Percentiles rank a stretch among this genome's conserved stretches.
phyloP scores from a whole-genome alignment of 2,113 vertebrate genomes.

The Ptilorrhoa leucosticta region DNA sequence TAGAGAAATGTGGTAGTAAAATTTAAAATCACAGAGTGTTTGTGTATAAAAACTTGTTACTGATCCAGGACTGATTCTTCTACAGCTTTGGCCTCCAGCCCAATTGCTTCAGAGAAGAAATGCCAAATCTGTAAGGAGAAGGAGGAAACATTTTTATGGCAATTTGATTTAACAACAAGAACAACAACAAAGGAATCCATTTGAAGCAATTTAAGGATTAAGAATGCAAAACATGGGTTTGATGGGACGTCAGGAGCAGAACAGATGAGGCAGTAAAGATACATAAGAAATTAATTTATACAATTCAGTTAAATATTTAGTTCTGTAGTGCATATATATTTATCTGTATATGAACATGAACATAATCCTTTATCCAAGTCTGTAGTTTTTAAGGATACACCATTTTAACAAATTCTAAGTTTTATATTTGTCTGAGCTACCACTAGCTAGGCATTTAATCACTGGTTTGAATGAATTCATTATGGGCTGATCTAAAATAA shows the following conservation, averaged over 20 bases:
- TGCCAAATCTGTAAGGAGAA: conserved; percentile 18
- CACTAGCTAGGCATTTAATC: background rate
- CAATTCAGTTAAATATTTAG: background rate
- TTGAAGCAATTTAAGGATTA: background rate
- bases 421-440: background rate
- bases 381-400: background rate
- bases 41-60: conserved; percentile 20
- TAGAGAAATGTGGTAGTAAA: background rate
- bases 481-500: background rate
- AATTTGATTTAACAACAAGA: conserved; percentile 32
- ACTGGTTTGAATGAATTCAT: background rate
- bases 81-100: conserved; percentile 26
- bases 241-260: background rate
- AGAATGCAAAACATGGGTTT: background rate
- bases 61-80: conserved; percentile 28
- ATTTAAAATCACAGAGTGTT: conserved; percentile 15
- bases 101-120: conserved; percentile 19
- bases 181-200: background rate
- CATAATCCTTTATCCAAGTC: background rate
- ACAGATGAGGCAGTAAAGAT: background rate
- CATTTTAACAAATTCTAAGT: background rate
- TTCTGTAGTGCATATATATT: background rate
- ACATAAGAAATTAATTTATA: background rate
- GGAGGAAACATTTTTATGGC: conserved; percentile 9
- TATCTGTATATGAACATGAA: background rate